Evolutionary conservation across 30 jellyfish, hydroid and myxozoan species (phyloP), one percentile per base, ranked within the genome.

Genomic region (Turritopsis dohrnii): DNA sequence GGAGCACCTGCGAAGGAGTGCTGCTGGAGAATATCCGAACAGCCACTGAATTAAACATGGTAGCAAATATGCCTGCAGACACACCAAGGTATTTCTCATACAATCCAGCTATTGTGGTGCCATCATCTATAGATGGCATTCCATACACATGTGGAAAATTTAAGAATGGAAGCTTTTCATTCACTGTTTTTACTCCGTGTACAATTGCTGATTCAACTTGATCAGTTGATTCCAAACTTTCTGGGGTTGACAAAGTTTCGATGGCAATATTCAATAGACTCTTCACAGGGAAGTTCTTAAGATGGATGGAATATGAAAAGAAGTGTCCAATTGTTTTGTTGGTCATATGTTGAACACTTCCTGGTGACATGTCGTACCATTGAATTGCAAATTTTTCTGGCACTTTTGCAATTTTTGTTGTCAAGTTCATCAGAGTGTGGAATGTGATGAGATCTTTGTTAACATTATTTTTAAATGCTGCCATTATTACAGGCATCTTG

Each of bases 391-490:
- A 69, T 27, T 69, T 69, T 27, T 69, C 77, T 69, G 77, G 77
- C 19, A 69, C 16, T 69, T 69, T 69, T n/a, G 77, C 9, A n/a
- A 27, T 21, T 69, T 23, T 69, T 17, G 22, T 69, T 9, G 77
- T n/a, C 22, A 69, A n/a, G 28, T 69, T 17, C 77, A 69, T 69
- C 31, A 69, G 22, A 69, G 77, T 69, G 77, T 69, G 30, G 22
- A 21, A n/a, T 7, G 77, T n/a, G 28, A 69, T 69, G 22, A n/a
- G 16, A n/a, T 69, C 31, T n/a, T n/a, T 1, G 28, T 21, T 27
- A 9, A 69, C 22, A n/a, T 27, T 27, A 27, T 69, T 69, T 27
- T 9, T 69, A n/a, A 27, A 23, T 7, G 77, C 77, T 69, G 30
- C 77, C 28, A 27, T n/a, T 8, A 69, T 27, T 8, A 69, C 31